Evolutionary conservation across 2,797 vertebrate genomes (phyloP), one percentile per base, ranked within the genome.

Genomic region (Sebastes alutus): DNA sequence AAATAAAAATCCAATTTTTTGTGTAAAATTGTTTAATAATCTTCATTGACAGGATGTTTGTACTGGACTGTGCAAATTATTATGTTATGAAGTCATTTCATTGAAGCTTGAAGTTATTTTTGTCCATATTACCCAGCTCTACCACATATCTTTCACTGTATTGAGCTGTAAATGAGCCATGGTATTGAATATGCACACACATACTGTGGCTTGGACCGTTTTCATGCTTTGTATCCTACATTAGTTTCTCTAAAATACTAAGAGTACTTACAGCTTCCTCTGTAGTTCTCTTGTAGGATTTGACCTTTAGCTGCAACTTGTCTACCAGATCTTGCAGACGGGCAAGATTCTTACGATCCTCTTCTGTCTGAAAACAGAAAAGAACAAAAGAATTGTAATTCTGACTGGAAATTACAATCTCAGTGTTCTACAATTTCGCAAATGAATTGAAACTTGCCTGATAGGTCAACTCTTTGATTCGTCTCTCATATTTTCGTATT

Each of bases 221-320:
- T 46, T 38, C 29, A 23, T 46, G 1, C 0, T 12, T 55, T 49
- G 5, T 29, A 16, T 29, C 29, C 27, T 49, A 1, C n/a, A 0
- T 59, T 14, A 35, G 2, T 32, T 52, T 62, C 11, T 49, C 2
- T 52, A 3, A 38, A 76, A 55, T 49, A 27, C 11, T n/a, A 49
- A 20, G 4, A 32, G 2, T 52, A 92, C 95, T 93, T 89, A 96
- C 96, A 78, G 94, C 89, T 54, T 95, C 95, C 80, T 96, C 96
- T 5, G 95, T 68, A 79, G 86, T 1, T 75, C 92, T 96, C 87
- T 96, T 96, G 89, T 96, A 96, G 33, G 95, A 89, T 83, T 96
- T 96, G 46, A 96, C 95, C 66, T 96, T 96, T 2, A 96, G 84
- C 83, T 96, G 96, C 70, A 96, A 86, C 77, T 96, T 96, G 79